These are phyloP conservation scores for Protula sp. DNA, from an alignment of 2,888 invertebrate species.

Conservation along the genomic window DNA sequence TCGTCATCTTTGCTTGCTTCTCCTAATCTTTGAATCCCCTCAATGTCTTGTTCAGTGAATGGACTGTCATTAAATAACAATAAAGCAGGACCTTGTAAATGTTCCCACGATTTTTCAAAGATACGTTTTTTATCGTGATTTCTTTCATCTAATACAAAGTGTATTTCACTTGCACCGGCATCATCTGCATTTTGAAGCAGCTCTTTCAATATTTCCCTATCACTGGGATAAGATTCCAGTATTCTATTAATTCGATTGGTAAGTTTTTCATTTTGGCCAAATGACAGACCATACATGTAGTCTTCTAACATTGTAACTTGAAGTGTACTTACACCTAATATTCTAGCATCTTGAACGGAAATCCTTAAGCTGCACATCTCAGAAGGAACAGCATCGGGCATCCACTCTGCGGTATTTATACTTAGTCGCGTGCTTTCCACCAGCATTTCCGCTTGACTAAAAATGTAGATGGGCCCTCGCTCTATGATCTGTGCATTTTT, in stretches of 20 bases:
- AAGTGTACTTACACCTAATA: conserved; percentile 17
- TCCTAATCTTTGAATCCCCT: conserved; percentile 26
- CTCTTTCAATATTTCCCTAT: conserved; percentile 35
- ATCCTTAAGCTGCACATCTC: conserved; percentile 7
- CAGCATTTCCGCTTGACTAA: conserved; percentile 25
- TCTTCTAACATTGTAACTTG: conserved; percentile 7
- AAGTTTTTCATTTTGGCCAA: conserved; percentile 17
- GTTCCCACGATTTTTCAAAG: conserved; percentile 20
- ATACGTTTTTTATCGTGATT: conserved; percentile 20
- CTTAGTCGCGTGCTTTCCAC: conserved; percentile 25
- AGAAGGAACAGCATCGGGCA: conserved; percentile 5
- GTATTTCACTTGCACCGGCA: conserved; percentile 35
- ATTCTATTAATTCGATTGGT: conserved; percentile 13
- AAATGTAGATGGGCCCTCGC: conserved; percentile 20
- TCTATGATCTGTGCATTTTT: no score
- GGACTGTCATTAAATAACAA: conserved; percentile 25
- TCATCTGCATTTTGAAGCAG: conserved; percentile 46
- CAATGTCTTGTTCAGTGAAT: conserved; percentile 18
- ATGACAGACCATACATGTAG: not conserved
- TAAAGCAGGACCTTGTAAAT: conserved; percentile 23
- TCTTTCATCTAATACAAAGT: conserved; percentile 34
- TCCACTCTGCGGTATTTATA: conserved; percentile 20
- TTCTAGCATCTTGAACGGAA: conserved; percentile 21
- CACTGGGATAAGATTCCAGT: conserved; percentile 15
- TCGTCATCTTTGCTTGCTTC: conserved; percentile 25